Evolutionary conservation across 2,797 vertebrate genomes (phyloP).

Genomic region (Crenuchus spilurus): DNA sequence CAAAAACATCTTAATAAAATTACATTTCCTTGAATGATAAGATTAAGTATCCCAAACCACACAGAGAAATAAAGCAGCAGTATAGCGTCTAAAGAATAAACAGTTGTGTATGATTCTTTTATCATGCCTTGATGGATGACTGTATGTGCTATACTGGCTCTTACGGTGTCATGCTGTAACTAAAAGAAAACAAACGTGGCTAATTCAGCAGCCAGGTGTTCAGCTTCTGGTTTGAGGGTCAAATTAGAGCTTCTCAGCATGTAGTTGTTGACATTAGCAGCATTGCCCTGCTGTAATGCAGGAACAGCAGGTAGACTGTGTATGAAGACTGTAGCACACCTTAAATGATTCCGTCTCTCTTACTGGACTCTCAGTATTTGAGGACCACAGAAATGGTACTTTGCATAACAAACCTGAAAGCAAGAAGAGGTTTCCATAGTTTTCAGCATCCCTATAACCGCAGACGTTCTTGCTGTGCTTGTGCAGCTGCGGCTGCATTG

Average conservation of each 20-base stretch:
- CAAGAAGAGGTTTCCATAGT: slow-evolving; percentile 40
- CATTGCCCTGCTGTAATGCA: slow-evolving; percentile 37
- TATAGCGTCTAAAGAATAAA: slow-evolving; percentile 7
- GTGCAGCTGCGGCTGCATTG: slow-evolving; percentile 41
- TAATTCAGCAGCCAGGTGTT: slow-evolving; percentile 24
- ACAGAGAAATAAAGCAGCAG: neutral
- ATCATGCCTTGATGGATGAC: neutral
- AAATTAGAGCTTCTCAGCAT: slow-evolving; percentile 3
- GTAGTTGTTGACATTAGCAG: slow-evolving; percentile 33
- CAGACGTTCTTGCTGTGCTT: slow-evolving; percentile 38
- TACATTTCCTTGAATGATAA: neutral
- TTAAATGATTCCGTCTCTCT: slow-evolving; percentile 31
- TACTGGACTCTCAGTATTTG: neutral
- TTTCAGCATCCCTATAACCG: slow-evolving; percentile 35
- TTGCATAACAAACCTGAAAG: slow-evolving; percentile 43
- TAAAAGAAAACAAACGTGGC: slow-evolving; percentile 27
- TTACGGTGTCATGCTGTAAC: neutral
- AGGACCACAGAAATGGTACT: slow-evolving; percentile 44
- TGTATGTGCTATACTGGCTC: neutral
- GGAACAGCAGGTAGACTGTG: slow-evolving; percentile 33
- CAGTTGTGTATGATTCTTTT: neutral
- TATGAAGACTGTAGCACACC: slow-evolving; percentile 9
- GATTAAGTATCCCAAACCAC: neutral
- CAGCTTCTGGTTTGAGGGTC: slow-evolving; percentile 6
- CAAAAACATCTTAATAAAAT: slow-evolving; percentile 6